Base-by-base conservation (phyloP, 2,797 vertebrate species). In the Pyrocephalus nanus region DNA sequence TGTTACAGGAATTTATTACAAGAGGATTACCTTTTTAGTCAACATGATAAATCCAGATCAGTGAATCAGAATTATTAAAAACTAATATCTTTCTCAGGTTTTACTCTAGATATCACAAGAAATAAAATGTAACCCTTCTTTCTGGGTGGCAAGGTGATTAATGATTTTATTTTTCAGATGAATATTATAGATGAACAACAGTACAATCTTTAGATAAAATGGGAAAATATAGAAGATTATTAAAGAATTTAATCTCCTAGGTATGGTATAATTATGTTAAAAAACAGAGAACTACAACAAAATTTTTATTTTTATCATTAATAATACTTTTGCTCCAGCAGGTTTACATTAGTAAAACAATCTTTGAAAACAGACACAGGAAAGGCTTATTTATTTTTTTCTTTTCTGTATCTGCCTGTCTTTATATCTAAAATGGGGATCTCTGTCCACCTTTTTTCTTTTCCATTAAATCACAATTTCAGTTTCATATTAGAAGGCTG, bases 211-310 rank as follows among this genome's bases (percentile, higher is more conserved):
- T 69, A 62, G 81, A 79, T 91, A 96, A 96, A 96, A 93, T 78
- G 43, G 22, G 29, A 71, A 93, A 89, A 92, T 69, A 47, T 12
- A 53, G n/a, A 57, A 81, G 61, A 86, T 97, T 81, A 98, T 97
- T 95, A 97, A 97, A 48, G 91, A 96, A 78, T 95, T 97, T 97
- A 95, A 97, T 98, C 97, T 96, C 95, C 88, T 92, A 95, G 75
- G 71, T 77, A 83, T 77, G 74, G 79, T 96, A 93, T 95, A 96
- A 97, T 88, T 95, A 92, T 88, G 91, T 72, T 95, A 97, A 97
- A 94, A 95, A 85, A 93, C 16, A 61, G 74, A 95, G 65, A 90
- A 97, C 93, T 96, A 66, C 38, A 95, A 69, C 18, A 95, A 91
- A 79, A 43, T 29, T 88, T 61, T 72, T 40, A 7, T 38, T 80